A percentile compares a stretch with the other conserved stretches of the same genome.
These are phyloP conservation scores for Mesocricetus auratus DNA, from an alignment of 2,113 vertebrate species.

Conservation along the genomic window DNA sequence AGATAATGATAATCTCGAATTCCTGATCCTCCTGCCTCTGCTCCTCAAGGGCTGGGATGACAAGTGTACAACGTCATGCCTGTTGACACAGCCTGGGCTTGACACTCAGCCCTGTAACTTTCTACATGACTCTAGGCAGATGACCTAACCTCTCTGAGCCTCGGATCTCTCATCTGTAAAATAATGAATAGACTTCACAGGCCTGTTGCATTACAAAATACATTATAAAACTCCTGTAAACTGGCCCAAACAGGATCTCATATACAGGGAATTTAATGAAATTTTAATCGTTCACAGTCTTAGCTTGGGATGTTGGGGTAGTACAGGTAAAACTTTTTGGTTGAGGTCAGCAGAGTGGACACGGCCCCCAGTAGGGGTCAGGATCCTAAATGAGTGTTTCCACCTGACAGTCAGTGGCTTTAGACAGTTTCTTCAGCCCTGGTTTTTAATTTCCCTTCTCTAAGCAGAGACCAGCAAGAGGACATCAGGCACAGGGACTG, in stretches of 20 bases:
- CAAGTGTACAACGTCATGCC: not conserved
- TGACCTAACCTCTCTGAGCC: not conserved
- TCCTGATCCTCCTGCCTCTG: not conserved
- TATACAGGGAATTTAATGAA: not conserved
- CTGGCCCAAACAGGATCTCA: not conserved
- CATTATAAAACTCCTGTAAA: not conserved
- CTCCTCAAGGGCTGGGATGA: not conserved
- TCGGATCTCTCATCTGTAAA: conserved; percentile 26
- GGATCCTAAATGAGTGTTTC: not conserved
- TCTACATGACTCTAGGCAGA: not conserved
- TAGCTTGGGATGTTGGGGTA: not conserved
- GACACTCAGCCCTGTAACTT: conserved; percentile 3
- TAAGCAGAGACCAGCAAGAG: not conserved
- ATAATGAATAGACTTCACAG: not conserved
- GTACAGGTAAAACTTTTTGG: not conserved
- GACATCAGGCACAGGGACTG: not conserved
- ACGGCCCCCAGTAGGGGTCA: not conserved
- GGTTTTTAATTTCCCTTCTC: not conserved
- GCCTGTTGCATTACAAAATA: not conserved
- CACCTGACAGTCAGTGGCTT: not conserved
- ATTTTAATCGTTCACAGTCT: not conserved
- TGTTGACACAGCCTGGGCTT: not conserved
- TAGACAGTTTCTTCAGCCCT: not conserved
- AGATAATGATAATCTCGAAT: not conserved
- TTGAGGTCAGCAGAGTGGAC: not conserved